Evolutionary conservation across 2,888 invertebrate species (phyloP), one percentile per base, ranked within the genome.

Genomic region (Xestia rhomboidea): DNA sequence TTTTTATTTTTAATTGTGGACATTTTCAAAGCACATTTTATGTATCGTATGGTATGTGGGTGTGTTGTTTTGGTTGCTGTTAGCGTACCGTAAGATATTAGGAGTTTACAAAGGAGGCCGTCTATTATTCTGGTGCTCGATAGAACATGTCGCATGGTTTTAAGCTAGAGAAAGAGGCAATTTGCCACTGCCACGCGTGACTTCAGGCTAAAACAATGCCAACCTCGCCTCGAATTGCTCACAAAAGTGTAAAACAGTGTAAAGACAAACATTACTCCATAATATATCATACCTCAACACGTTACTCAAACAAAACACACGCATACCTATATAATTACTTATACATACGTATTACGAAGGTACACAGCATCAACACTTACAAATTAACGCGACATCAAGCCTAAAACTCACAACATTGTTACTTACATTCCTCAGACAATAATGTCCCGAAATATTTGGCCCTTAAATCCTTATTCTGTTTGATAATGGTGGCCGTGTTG

Each of bases 381-480:
- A 80, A 75, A 78, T 85, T 85, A 80, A 78, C 79, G 83, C 81
- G 84, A 77, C 86, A 83, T 79, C 78, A 77, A 77, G 73, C 79
- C 87, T 86, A 80, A 81, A 82, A 83, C 86, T 86, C 83, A 81
- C 86, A 83, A 87, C 83, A 88, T 85, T 85, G 85, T 87, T 84
- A 88, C 90, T 86, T 83, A 90, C 82, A 89, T 91, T 87, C 89
- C 90, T 86, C 77, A 86, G 78, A 77, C 83, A 88, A 90, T 88
- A 90, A 89, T 90, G 87, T 86, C 83, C 80, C 85, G 70, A 90
- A 89, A 89, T 90, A 91, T 91, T 89, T 87, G 83, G 77, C 76
- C 80, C 74, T 86, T 82, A 83, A 88, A 87, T 85, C 87, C 88
- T 82, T 88, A 84, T 90, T 86, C 87, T 85, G 84, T 87, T 86